These are phyloP conservation scores for Thymelicus sylvestris DNA, from an alignment of 2,888 invertebrate species.

Conservation along the genomic window DNA sequence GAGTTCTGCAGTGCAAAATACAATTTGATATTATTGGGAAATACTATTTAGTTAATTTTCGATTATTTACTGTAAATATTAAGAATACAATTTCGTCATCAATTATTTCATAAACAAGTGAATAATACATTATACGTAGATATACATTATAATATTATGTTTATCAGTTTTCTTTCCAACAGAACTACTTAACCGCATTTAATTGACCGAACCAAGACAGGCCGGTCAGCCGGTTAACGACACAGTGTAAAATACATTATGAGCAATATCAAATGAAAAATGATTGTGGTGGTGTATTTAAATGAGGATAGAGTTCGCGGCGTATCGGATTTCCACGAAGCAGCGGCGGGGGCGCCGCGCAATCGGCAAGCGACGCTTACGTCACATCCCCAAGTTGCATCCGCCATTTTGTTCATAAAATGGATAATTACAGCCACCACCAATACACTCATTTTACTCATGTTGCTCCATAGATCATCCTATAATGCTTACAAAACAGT, in stretches of 20 bases:
- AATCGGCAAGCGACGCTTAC: conserved; percentile 50
- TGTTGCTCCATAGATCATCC: not conserved
- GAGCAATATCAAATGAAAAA: conserved; percentile 24
- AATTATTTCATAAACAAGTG: too few species aligned
- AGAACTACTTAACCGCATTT: not conserved
- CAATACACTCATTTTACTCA: conserved; percentile 20
- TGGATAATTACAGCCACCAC: conserved; percentile 48
- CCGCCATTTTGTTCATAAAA: conserved; percentile 71
- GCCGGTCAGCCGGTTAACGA: not conserved
- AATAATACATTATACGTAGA: not conserved
- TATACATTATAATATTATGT: not conserved
- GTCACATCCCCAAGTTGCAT: conserved; percentile 58
- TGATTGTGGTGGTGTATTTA: conserved; percentile 17
- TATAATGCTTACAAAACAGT: not conserved
- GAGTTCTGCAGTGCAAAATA: too few species aligned
- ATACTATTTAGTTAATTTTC: too few species aligned
- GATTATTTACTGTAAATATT: too few species aligned
- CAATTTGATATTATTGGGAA: too few species aligned
- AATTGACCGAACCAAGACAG: not conserved
- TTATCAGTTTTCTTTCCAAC: not conserved
- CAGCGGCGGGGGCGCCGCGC: conserved; percentile 44
- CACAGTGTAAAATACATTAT: not conserved
- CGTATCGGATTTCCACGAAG: conserved; percentile 60
- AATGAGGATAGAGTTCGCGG: conserved; percentile 33
- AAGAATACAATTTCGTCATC: too few species aligned